phyloP scores from a whole-genome alignment of 2,888 invertebrate genomes.

The Clostera curtula region DNA sequence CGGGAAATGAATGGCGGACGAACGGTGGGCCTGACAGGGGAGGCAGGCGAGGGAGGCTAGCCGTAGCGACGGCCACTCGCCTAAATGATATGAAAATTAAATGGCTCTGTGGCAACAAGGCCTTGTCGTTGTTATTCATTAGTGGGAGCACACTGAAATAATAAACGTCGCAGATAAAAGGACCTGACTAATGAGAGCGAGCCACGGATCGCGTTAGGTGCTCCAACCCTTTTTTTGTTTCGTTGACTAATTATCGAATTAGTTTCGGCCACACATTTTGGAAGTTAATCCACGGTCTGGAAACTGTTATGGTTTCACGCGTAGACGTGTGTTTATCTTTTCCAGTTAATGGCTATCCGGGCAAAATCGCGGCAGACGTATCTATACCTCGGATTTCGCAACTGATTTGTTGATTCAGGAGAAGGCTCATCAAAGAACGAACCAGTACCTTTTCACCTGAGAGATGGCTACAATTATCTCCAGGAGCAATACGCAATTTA shows the following conservation, averaged over 20 bases:
- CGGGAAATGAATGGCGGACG: slow-evolving; percentile 11
- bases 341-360: slow-evolving; percentile 21
- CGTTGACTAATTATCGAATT: no score
- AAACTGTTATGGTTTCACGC: slow-evolving; percentile 10
- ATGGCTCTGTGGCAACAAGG: neutral
- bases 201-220: neutral
- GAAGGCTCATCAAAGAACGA: no score
- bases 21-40: slow-evolving; percentile 5
- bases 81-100: slow-evolving; percentile 8
- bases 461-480: no score
- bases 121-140: neutral
- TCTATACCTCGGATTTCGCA: neutral
- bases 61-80: neutral
- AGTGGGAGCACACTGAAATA: neutral
- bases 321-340: slow-evolving; percentile 23
- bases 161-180: slow-evolving; percentile 2
- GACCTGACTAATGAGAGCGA: neutral
- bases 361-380: slow-evolving; percentile 9
- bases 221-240: neutral
- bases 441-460: no score
- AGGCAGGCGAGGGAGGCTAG: slow-evolving; percentile 1
- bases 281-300: slow-evolving; percentile 5
- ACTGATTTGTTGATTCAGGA: slow-evolving; percentile 3
- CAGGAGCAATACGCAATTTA: no score
- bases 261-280: slow-evolving; percentile 1